Conservation (phyloP, 2,797 vertebrate genomes). For the Liparis tanakae region DNA sequence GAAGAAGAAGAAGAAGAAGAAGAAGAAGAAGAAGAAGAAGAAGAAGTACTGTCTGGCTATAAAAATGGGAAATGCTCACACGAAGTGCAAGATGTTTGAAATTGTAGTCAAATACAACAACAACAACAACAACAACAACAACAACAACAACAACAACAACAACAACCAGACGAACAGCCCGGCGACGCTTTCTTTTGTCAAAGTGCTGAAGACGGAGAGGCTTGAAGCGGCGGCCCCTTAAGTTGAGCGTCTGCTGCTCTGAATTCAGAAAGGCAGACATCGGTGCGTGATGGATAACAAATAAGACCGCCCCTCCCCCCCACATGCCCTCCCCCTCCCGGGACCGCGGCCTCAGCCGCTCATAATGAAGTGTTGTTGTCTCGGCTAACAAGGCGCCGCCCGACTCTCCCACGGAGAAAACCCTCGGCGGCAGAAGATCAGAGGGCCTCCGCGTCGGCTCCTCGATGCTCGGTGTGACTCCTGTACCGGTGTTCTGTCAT, state of each 20-base stretch:
- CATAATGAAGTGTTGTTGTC: conserved; percentile 72
- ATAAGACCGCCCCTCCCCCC: background rate
- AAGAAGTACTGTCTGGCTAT: too few relatives aligned
- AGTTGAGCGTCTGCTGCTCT: conserved; percentile 16
- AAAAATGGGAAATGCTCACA: too few relatives aligned
- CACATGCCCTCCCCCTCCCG: too few relatives aligned
- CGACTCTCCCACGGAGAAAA: conserved; percentile 34
- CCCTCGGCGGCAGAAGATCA: conserved; percentile 44
- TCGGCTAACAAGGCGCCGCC: conserved; percentile 54
- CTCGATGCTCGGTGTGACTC: too few relatives aligned
- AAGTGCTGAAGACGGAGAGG: conserved; percentile 34
- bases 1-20: too few relatives aligned
- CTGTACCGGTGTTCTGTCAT: too few relatives aligned
- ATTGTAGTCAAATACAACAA: too few relatives aligned
- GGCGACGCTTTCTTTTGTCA: conserved; percentile 25
- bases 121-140: too few relatives aligned
- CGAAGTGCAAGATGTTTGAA: too few relatives aligned
- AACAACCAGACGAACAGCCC: conserved; percentile 7
- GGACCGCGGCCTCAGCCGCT: background rate
- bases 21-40: too few relatives aligned
- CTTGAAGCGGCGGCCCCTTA: conserved; percentile 24
- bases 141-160: too few relatives aligned
- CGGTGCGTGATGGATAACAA: conserved; percentile 48
- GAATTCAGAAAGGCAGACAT: conserved; percentile 42
- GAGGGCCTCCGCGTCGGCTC: conserved; percentile 35